These are phyloP conservation scores for Magallana nippona DNA, from an alignment of 2,888 invertebrate species.

Conservation along the genomic window DNA sequence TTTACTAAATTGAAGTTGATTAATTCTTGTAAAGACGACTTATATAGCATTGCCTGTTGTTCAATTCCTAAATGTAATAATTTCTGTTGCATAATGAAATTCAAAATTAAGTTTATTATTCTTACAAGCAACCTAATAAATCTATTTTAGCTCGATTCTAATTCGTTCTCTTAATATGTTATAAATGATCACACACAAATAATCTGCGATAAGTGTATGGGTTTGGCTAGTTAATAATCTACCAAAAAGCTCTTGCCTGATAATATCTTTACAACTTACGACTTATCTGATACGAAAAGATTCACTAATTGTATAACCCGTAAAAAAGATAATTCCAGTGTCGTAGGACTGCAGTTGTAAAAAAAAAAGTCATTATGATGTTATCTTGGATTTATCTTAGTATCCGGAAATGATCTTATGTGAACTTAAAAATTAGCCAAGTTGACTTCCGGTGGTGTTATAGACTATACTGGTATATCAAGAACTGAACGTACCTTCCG, in stretches of 20 bases:
- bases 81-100: too few species aligned
- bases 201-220: background rate
- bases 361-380: background rate
- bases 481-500: constrained; percentile 85
- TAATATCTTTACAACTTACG: background rate
- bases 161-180: too few species aligned
- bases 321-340: background rate
- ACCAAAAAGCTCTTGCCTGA: background rate
- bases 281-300: background rate
- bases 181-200: too few species aligned
- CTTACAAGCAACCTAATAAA: too few species aligned
- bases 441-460: too few species aligned
- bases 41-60: too few species aligned
- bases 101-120: too few species aligned
- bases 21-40: too few species aligned
- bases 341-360: background rate
- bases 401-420: background rate
- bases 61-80: too few species aligned
- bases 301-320: background rate
- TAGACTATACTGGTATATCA: background rate
- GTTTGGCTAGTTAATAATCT: background rate
- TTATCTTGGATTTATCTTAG: background rate
- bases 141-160: too few species aligned
- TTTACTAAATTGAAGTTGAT: too few species aligned
- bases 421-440: too few species aligned